A percentile compares a stretch with the other conserved stretches of the same genome.
phyloP scores from a whole-genome alignment of 2,797 vertebrate species.

The Lithobates pipiens region DNA sequence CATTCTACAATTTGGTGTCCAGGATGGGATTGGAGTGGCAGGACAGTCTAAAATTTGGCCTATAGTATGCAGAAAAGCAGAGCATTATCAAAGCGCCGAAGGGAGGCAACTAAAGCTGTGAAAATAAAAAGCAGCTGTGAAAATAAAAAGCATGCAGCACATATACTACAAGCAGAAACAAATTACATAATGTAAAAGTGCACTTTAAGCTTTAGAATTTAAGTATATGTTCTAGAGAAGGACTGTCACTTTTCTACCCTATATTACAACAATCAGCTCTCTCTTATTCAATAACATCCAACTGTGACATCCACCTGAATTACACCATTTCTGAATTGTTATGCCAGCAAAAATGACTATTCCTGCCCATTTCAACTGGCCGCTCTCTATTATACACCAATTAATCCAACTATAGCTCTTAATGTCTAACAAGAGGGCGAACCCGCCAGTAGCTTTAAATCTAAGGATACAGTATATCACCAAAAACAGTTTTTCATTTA shows the following conservation, averaged over 20 bases:
- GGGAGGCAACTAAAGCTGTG: not conserved
- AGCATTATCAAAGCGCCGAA: no score
- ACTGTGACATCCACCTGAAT: constrained; percentile 12
- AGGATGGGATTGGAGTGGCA: no score
- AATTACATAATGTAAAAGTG: not conserved
- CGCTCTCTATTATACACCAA: constrained; percentile 34
- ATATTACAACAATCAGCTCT: constrained; percentile 11
- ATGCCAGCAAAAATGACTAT: constrained; percentile 18
- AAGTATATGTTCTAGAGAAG: not conserved
- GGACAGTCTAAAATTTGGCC: no score
- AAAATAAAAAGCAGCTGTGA: not conserved
- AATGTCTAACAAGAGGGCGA: constrained; percentile 27
- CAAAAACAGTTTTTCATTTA: constrained; percentile 34
- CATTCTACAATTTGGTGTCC: no score
- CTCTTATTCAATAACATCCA: constrained; percentile 18
- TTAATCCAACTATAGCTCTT: constrained; percentile 35
- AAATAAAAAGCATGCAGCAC: not conserved
- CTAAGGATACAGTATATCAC: constrained; percentile 13
- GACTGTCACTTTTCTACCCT: not conserved
- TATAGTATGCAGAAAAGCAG: no score
- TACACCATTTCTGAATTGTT: constrained; percentile 20
- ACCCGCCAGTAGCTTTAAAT: not conserved
- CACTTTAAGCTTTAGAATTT: not conserved
- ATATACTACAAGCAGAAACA: not conserved
- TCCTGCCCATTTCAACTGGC: constrained; percentile 16